Evolutionary conservation across 2,113 vertebrate genomes (phyloP).

Genomic region (Elaphurus davidianus): DNA sequence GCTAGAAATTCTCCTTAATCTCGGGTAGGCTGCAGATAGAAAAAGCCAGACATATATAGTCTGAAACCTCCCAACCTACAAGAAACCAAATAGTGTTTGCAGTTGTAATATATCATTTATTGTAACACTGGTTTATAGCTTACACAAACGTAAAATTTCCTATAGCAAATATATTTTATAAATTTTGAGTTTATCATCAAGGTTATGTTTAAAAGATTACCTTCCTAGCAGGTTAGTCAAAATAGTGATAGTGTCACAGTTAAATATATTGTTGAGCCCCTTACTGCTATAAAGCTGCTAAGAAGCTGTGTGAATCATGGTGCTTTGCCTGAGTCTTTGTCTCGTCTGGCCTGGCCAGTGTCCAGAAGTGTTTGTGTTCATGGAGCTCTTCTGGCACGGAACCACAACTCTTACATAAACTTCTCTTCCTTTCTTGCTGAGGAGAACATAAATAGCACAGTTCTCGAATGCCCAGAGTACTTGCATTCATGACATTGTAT

Average conservation of each 20-base stretch:
- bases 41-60: neutral
- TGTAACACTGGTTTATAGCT: neutral
- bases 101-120: neutral
- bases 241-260: neutral
- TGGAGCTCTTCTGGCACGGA: neutral
- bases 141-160: neutral
- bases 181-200: neutral
- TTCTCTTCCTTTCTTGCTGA: neutral
- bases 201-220: neutral
- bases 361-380: neutral
- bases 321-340: neutral
- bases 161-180: neutral
- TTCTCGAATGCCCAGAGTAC: neutral
- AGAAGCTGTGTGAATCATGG: neutral
- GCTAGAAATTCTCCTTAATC: neutral
- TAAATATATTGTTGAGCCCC: neutral
- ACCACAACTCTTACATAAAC: neutral
- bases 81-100: neutral
- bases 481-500: neutral
- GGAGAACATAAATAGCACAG: neutral
- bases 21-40: neutral
- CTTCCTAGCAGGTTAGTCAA: neutral
- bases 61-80: neutral
- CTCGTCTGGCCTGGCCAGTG: fast-evolving
- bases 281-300: neutral